Percentiles rank a stretch among this genome's conserved stretches.
Conservation (phyloP, 2,888 invertebrate species). For the Cistogaster globosa region DNA sequence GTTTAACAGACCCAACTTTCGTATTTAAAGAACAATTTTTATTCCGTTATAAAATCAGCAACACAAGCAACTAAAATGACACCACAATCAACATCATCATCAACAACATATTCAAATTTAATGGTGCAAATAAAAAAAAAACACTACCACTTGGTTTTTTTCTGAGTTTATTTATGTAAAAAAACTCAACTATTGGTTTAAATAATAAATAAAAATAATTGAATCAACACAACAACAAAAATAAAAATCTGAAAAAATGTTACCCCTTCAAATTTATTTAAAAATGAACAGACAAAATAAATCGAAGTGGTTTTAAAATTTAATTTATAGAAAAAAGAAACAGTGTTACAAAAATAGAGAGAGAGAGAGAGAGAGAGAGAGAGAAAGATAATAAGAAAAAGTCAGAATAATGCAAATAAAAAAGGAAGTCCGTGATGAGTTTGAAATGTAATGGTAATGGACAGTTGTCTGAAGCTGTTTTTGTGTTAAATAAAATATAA, state of each 20-base stretch:
- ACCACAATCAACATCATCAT: constrained; percentile 27
- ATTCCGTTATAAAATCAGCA: not conserved
- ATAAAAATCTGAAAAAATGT: not conserved
- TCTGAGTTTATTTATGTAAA: constrained; percentile 7
- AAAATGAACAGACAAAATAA: constrained; percentile 33
- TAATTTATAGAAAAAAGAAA: not conserved
- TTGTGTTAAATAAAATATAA: not conserved
- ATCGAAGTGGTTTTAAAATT: constrained; percentile 30
- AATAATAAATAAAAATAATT: constrained; percentile 45
- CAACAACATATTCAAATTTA: constrained; percentile 63
- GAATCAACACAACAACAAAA: not conserved
- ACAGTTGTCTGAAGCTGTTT: constrained; percentile 2
- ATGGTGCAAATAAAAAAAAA: constrained; percentile 57
- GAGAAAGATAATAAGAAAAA: no score
- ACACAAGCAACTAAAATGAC: constrained; percentile 14
- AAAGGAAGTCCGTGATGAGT: constrained; percentile 22
- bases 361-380: not conserved
- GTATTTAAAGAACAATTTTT: constrained; percentile 32
- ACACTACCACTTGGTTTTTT: constrained; percentile 30
- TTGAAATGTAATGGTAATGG: constrained; percentile 26
- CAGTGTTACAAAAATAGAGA: not conserved
- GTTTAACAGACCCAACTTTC: constrained; percentile 37
- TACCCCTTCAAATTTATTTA: constrained; percentile 32
- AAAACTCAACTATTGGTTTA: constrained; percentile 5
- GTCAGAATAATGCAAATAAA: not conserved